phyloP scores from a whole-genome alignment of 2,888 invertebrate species.

The Spisula subtruncata region DNA sequence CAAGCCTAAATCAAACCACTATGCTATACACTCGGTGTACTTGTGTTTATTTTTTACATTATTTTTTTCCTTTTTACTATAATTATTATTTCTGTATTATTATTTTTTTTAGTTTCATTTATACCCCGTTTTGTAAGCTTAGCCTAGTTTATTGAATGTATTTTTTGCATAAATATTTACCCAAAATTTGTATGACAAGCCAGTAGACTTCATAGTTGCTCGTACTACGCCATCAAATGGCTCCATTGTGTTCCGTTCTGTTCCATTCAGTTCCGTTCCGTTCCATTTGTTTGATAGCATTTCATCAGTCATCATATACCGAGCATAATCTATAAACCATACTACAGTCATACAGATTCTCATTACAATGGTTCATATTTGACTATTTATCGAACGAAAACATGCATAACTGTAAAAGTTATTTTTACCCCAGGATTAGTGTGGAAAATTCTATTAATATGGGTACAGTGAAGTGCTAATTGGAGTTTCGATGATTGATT shows the following conservation, averaged over 20 bases:
- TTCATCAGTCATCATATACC: neutral
- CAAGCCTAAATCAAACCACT: neutral
- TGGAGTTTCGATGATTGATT: neutral
- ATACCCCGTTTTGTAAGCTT: neutral
- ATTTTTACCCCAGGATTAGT: too few species aligned
- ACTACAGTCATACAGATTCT: neutral
- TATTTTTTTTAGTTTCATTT: neutral
- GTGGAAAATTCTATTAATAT: too few species aligned
- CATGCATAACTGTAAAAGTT: too few species aligned
- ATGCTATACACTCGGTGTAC: neutral
- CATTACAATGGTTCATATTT: too few species aligned
- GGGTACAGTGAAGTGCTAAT: slow-evolving; percentile 5
- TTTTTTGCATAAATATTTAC: neutral
- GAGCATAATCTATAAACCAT: neutral
- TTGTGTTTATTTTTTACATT: neutral
- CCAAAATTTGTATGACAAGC: neutral
- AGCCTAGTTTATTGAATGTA: neutral
- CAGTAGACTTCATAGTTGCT: neutral
- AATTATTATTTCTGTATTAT: neutral
- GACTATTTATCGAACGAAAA: too few species aligned
- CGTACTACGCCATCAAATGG: neutral
- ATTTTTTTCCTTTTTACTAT: neutral
- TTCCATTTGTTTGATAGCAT: neutral
- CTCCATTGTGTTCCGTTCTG: neutral
- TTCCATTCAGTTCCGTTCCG: neutral